Conservation (phyloP, 1,140 invertebrate genomes). For the Pteromalus puparum region DNA sequence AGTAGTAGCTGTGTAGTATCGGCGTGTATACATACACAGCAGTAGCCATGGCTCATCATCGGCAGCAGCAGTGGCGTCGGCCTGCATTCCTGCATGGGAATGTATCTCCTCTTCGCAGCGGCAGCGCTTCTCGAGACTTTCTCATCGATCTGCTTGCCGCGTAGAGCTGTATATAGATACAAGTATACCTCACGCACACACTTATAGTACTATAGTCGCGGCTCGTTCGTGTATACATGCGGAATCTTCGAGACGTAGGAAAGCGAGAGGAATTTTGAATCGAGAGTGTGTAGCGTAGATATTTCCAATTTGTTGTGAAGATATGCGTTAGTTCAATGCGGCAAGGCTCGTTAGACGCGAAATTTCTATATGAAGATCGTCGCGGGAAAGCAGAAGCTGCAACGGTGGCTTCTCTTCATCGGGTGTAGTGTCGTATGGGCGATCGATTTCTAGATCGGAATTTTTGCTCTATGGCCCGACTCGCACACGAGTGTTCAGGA, state of each 20-base stretch:
- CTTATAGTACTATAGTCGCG: background rate
- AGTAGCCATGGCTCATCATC: background rate
- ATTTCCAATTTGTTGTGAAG: background rate
- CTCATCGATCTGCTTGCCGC: constrained; percentile 27
- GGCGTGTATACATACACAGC: background rate
- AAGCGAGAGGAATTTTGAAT: background rate
- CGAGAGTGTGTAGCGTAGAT: background rate
- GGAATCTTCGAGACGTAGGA: background rate
- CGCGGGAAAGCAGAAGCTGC: no score
- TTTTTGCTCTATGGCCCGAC: constrained; percentile 32
- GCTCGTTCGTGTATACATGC: background rate
- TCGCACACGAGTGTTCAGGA: constrained; percentile 30
- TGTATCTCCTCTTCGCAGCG: constrained; percentile 21
- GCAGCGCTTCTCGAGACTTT: background rate
- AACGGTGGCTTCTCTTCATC: no score
- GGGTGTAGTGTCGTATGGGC: background rate
- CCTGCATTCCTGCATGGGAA: constrained; percentile 43
- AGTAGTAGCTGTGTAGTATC: background rate
- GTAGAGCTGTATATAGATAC: background rate
- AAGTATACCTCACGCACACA: background rate
- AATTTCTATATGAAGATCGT: no score
- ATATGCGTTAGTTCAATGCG: no score
- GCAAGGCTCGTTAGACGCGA: no score
- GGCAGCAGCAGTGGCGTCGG: background rate
- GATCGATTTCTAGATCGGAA: constrained; percentile 50